Conservation (phyloP, 92 coral and sea anemone genomes). For the Actinernus sp. region DNA sequence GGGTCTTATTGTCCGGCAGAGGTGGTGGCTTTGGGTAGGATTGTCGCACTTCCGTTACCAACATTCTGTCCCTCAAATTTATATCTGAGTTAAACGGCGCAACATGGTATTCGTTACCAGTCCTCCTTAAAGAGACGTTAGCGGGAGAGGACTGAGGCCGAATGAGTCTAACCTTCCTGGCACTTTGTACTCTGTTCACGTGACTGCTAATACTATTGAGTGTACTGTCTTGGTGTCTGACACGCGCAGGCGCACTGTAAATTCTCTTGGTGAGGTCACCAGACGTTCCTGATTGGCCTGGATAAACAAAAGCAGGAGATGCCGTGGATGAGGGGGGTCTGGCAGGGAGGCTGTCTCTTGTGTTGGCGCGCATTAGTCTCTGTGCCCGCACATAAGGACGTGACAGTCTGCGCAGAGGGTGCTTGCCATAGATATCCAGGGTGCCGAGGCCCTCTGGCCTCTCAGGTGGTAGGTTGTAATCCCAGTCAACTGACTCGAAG, state of each 20-base stretch:
- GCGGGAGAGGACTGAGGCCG: conserved; percentile 99
- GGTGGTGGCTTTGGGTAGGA: conserved; percentile 69
- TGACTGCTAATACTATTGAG: conserved; percentile 80
- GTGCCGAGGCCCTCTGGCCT: conserved; percentile 92
- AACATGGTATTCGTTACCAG: conserved; percentile 38
- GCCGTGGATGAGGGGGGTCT: conserved; percentile 77
- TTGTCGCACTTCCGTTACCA: conserved; percentile 61
- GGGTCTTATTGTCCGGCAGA: conserved; percentile 64
- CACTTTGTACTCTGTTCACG: conserved; percentile 75
- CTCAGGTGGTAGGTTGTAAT: conserved; percentile 90
- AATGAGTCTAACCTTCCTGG: conserved; percentile 46
- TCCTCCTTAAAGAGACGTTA: conserved; percentile 39
- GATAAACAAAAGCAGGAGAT: conserved; percentile 45
- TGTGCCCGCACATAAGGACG: conserved; percentile 97
- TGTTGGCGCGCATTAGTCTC: conserved; percentile 91
- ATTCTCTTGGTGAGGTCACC: conserved; percentile 54
- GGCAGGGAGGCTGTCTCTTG: conserved; percentile 84
- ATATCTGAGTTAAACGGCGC: conserved; percentile 48
- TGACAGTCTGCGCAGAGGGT: conserved; percentile 79
- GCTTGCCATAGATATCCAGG: conserved; percentile 71
- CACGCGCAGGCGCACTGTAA: conserved; percentile 90
- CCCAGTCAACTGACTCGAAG: conserved; percentile 89
- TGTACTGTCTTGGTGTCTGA: conserved; percentile 76
- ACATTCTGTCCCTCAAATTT: conserved; percentile 49
- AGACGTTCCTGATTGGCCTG: too few relatives aligned